phyloP scores from a whole-genome alignment of 2,797 vertebrate genomes.

The Mormyrus proboscirostris region DNA sequence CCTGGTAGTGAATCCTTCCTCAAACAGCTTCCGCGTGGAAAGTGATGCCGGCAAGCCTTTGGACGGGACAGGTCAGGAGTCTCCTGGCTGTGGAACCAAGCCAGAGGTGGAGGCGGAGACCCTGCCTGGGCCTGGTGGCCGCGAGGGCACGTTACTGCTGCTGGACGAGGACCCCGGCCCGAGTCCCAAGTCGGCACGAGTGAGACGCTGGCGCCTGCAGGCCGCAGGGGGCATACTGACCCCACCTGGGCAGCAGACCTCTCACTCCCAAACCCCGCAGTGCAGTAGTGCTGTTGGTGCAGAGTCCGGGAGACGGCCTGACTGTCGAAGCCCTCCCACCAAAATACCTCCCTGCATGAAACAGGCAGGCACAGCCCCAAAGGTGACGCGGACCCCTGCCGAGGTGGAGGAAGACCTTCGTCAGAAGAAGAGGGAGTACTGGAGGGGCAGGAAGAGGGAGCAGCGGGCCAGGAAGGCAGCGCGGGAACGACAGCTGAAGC shows the following conservation, averaged over 20 bases:
- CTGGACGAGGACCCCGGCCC: slow-evolving; percentile 18
- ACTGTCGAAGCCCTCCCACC: slow-evolving; percentile 7
- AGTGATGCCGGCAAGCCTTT: neutral
- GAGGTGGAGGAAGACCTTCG: slow-evolving; percentile 57
- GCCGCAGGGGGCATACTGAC: slow-evolving; percentile 18
- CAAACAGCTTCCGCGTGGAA: slow-evolving; percentile 27
- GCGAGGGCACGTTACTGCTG: slow-evolving; percentile 17
- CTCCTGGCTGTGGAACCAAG: neutral
- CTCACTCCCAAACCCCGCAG: slow-evolving; percentile 39
- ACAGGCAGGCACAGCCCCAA: slow-evolving; percentile 39
- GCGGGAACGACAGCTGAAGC: slow-evolving; percentile 39
- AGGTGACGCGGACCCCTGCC: slow-evolving; percentile 34
- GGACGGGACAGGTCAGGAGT: slow-evolving; percentile 30
- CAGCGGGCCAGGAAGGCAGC: slow-evolving; percentile 66
- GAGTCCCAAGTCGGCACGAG: neutral
- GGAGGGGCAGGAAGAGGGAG: slow-evolving; percentile 71
- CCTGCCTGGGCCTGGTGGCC: neutral
- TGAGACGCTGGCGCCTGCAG: slow-evolving; percentile 30
- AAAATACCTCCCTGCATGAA: neutral
- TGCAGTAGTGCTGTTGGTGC: slow-evolving; percentile 2
- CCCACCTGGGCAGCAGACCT: slow-evolving; percentile 45
- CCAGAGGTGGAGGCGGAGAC: slow-evolving; percentile 30
- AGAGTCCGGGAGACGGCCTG: neutral
- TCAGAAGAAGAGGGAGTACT: slow-evolving; percentile 63
- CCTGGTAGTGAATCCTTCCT: slow-evolving; percentile 40